Conservation (phyloP, 64 coral and sea anemone species). For the Montipora capricornis region DNA sequence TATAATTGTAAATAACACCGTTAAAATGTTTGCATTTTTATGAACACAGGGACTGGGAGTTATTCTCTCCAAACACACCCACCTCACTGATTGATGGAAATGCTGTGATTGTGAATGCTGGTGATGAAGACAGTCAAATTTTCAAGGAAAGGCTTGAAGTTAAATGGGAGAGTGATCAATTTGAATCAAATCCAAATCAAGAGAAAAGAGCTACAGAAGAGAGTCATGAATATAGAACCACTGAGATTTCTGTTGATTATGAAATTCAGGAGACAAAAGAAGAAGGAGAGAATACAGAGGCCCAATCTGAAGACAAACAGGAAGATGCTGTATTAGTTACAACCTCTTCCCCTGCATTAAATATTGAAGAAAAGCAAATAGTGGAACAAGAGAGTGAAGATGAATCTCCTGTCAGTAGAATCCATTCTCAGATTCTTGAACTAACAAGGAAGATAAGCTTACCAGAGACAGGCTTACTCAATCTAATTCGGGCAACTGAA, state of each 20-base stretch:
- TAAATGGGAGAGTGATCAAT: neutral
- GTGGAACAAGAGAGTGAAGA: neutral
- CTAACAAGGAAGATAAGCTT: conserved; percentile 37
- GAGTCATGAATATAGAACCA: neutral
- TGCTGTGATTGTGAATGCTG: neutral
- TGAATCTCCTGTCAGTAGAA: conserved; percentile 42
- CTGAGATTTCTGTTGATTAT: neutral
- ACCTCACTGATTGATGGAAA: neutral
- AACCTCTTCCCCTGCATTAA: neutral
- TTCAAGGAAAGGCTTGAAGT: neutral
- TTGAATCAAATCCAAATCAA: neutral
- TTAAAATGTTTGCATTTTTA: neutral
- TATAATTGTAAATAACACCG: too few relatives aligned
- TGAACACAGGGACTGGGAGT: neutral
- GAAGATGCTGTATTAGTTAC: neutral
- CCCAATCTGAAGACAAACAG: neutral
- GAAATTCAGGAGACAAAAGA: neutral
- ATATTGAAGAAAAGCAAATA: neutral
- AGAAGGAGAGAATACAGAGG: neutral
- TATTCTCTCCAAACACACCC: neutral
- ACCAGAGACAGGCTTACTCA: conserved; percentile 34
- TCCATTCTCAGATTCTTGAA: conserved; percentile 68
- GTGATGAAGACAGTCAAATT: neutral
- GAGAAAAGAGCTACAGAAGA: neutral
- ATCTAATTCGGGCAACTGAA: conserved; percentile 51